phyloP scores from a whole-genome alignment of 2,797 vertebrate species.

The Phylloscopus collybita region DNA sequence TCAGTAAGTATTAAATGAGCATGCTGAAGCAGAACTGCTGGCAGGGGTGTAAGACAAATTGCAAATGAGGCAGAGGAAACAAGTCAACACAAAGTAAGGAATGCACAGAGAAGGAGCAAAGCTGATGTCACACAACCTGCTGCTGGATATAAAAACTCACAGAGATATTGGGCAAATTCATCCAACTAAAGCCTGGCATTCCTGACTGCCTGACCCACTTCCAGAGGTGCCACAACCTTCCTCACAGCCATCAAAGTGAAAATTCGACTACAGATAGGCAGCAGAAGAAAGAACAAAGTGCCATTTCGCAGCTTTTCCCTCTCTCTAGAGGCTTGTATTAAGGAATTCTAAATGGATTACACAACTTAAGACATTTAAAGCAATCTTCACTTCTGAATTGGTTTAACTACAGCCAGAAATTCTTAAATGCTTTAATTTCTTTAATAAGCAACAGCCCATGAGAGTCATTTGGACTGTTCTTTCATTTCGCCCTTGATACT shows the following conservation, averaged over 20 bases:
- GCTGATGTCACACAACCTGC: neutral
- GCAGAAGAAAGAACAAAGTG: neutral
- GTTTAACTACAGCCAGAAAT: conserved; percentile 24
- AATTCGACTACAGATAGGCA: neutral
- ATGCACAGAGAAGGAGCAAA: neutral
- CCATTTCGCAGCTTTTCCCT: neutral
- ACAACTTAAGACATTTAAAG: neutral
- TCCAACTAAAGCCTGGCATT: neutral
- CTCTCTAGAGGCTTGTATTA: neutral
- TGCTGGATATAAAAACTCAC: neutral
- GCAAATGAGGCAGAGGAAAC: neutral
- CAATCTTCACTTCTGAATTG: neutral
- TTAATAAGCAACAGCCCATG: conserved; percentile 12
- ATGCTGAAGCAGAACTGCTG: neutral
- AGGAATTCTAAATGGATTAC: neutral
- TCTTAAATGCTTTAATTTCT: conserved; percentile 8
- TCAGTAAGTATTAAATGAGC: neutral
- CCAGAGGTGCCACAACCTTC: neutral
- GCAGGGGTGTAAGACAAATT: neutral
- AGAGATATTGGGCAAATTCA: neutral
- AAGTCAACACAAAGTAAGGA: neutral
- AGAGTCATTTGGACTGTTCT: conserved; percentile 5
- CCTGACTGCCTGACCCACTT: neutral
- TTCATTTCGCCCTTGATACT: neutral
- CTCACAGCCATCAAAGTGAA: neutral